phyloP scores from a whole-genome alignment of 2,113 vertebrate species.

The Alexandromys fortis region DNA sequence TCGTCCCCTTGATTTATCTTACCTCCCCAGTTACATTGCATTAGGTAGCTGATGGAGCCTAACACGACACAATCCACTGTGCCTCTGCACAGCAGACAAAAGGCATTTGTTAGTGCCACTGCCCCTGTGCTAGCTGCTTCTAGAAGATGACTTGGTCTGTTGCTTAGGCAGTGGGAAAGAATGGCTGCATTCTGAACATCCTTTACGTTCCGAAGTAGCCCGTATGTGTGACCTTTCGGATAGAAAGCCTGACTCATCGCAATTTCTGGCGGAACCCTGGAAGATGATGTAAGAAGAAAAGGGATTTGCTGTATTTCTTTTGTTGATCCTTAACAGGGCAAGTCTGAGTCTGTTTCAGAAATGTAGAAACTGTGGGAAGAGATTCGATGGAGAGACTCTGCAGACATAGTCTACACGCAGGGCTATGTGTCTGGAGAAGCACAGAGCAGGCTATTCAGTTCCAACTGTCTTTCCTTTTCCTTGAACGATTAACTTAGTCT shows the following conservation, averaged over 20 bases:
- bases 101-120: constrained; percentile 61
- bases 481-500: background rate
- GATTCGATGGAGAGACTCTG: background rate
- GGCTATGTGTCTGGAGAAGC: background rate
- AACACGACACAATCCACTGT: constrained; percentile 55
- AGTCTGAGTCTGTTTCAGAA: constrained; percentile 23
- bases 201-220: background rate
- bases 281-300: background rate
- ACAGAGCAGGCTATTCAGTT: background rate
- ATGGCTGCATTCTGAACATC: background rate
- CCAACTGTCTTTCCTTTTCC: background rate
- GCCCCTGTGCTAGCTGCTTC: background rate
- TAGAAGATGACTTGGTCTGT: background rate
- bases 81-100: constrained; percentile 4
- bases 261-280: background rate
- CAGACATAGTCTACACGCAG: background rate
- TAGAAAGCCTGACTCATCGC: background rate
- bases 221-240: background rate
- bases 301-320: background rate
- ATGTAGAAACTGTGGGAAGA: background rate
- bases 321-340: background rate
- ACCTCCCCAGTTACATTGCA: constrained; percentile 74
- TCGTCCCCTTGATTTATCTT: constrained; percentile 78
- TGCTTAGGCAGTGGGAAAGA: background rate
- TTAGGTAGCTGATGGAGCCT: constrained; percentile 82